Evolutionary conservation across 92 coral and sea anemone species (phyloP).

Genomic region (Zoanthus sansibaricus): DNA sequence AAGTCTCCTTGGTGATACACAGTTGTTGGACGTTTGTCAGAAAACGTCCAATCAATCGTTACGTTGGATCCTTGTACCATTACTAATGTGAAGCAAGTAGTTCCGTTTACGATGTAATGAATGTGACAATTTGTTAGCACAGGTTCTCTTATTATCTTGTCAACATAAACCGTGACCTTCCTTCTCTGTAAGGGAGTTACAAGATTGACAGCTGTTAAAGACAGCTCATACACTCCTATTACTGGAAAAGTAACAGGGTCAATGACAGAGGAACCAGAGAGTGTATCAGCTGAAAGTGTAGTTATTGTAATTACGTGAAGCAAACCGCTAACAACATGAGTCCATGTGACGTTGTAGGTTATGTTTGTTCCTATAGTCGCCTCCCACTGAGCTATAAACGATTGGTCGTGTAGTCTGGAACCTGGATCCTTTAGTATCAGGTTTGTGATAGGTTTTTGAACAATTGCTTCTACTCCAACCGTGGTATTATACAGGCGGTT

Average conservation of each 20-base stretch:
- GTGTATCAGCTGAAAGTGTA: slow-evolving; percentile 34
- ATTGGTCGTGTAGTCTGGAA: slow-evolving; percentile 58
- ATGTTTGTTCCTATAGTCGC: slow-evolving; percentile 75
- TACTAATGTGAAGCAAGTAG: slow-evolving; percentile 57
- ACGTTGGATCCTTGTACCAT: slow-evolving; percentile 84
- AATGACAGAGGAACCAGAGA: slow-evolving; percentile 49
- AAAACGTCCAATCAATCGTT: slow-evolving; percentile 71
- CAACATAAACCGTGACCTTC: slow-evolving; percentile 62
- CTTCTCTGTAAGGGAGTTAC: slow-evolving; percentile 72
- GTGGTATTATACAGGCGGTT: slow-evolving; percentile 85
- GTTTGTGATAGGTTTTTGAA: slow-evolving; percentile 72
- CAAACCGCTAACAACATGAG: slow-evolving; percentile 30
- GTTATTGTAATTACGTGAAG: slow-evolving; percentile 18
- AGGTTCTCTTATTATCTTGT: slow-evolving; percentile 68
- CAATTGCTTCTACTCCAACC: slow-evolving; percentile 67
- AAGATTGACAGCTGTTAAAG: slow-evolving; percentile 75
- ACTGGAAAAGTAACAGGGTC: slow-evolving; percentile 40
- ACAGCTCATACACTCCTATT: slow-evolving; percentile 71
- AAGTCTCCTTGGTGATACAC: slow-evolving; percentile 63
- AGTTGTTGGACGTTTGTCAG: slow-evolving; percentile 62
- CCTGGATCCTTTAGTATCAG: slow-evolving; percentile 53
- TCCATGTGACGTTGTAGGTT: slow-evolving; percentile 71
- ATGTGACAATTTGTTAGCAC: slow-evolving; percentile 23
- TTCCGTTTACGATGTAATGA: slow-evolving; percentile 54
- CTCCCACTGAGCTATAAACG: slow-evolving; percentile 52